Evolutionary conservation across 2,797 vertebrate species (phyloP).

Genomic region (Chloroceryle inda): DNA sequence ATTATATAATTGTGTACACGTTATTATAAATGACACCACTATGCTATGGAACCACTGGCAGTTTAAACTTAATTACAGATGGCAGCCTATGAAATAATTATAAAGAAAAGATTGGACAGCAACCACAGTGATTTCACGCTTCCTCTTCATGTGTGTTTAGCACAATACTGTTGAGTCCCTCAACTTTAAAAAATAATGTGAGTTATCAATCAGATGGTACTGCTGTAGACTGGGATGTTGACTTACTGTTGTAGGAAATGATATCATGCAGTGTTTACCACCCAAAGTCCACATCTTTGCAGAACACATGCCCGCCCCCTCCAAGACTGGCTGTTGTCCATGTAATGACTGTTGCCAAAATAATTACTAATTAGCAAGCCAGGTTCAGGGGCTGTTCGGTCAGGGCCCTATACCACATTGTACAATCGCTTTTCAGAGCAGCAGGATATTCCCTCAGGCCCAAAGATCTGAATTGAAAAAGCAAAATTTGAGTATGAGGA

Average conservation of each 20-base stretch:
- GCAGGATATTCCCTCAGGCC: not conserved
- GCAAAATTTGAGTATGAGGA: not conserved
- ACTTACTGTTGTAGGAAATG: not conserved
- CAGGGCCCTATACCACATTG: not conserved
- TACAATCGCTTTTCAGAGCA: not conserved
- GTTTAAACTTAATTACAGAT: slow-evolving; percentile 56
- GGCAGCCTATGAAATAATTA: slow-evolving; percentile 65
- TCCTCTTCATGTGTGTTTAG: slow-evolving; percentile 19
- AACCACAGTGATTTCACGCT: slow-evolving; percentile 29
- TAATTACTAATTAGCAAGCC: accelerated
- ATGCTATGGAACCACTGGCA: slow-evolving; percentile 39
- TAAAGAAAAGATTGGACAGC: slow-evolving; percentile 38
- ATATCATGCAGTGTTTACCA: accelerated
- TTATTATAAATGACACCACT: slow-evolving; percentile 28
- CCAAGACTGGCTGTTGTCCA: not conserved
- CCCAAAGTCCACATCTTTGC: not conserved
- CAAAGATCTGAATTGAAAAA: not conserved
- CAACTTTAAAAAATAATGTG: not conserved
- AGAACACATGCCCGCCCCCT: not conserved
- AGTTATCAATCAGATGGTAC: not conserved
- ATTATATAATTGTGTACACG: slow-evolving; percentile 40
- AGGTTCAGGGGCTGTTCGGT: not conserved
- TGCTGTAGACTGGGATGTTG: not conserved
- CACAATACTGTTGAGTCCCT: not conserved
- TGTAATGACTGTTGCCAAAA: not conserved